phyloP scores from a whole-genome alignment of 2,797 vertebrate genomes.

The Pangasius larnaudii region DNA sequence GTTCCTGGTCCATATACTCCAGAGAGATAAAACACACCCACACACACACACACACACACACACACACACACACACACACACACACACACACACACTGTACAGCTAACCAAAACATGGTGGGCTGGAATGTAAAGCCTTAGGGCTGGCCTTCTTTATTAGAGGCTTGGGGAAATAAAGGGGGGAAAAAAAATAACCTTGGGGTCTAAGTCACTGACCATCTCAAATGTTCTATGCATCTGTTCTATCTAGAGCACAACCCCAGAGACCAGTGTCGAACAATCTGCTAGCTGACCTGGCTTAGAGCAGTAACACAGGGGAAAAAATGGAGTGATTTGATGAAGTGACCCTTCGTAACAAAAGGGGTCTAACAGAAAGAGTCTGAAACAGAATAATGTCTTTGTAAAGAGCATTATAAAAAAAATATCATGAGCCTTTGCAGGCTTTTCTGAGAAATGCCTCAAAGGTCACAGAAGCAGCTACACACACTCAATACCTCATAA shows the following conservation, averaged over 20 bases:
- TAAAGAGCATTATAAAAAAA: conserved; percentile 3
- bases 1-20: background rate
- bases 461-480: background rate
- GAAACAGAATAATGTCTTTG: background rate
- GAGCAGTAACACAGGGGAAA: background rate
- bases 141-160: conserved; percentile 10
- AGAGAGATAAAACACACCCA: conserved; percentile 21
- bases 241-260: conserved; percentile 57
- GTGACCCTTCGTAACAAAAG: background rate
- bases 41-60: conserved; percentile 22
- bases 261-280: conserved; percentile 34
- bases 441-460: conserved; percentile 41
- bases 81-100: conserved; percentile 22
- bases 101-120: conserved; percentile 31
- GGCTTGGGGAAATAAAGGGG: background rate
- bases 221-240: conserved; percentile 52
- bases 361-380: background rate
- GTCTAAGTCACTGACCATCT: conserved; percentile 47
- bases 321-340: background rate
- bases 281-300: background rate
- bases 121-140: background rate
- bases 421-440: background rate
- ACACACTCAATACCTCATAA: conserved; percentile 20
- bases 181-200: conserved; percentile 8
- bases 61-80: conserved; percentile 27